Conservation (phyloP, 64 coral and sea anemone genomes). For the Actinia equina region DNA sequence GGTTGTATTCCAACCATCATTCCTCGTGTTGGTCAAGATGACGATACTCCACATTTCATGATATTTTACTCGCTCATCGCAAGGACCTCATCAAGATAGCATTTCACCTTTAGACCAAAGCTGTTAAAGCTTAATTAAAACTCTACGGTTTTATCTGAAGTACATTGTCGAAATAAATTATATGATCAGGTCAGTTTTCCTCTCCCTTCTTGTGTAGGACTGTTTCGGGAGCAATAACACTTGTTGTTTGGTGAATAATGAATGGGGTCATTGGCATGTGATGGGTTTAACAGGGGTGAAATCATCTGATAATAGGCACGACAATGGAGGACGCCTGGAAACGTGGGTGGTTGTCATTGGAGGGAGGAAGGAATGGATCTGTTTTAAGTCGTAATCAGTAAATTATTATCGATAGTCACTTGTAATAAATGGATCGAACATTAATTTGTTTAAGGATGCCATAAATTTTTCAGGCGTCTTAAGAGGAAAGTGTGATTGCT, state of each 20-base stretch:
- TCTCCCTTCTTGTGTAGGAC: not conserved
- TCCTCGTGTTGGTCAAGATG: not conserved
- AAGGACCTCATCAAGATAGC: slow-evolving; percentile 18
- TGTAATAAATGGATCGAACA: too few species aligned
- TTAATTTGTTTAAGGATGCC: not conserved
- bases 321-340: not conserved
- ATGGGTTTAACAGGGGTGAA: not conserved
- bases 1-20: not conserved
- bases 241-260: not conserved
- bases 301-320: not conserved
- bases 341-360: not conserved
- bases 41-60: not conserved
- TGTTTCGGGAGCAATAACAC: not conserved
- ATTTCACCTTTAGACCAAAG: slow-evolving; percentile 29
- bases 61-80: not conserved
- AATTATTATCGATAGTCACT: not conserved
- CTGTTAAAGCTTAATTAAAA: slow-evolving; percentile 38
- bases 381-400: not conserved
- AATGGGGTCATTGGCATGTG: not conserved
- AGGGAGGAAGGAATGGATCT: not conserved
- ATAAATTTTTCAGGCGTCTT: not conserved
- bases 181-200: not conserved
- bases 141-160: not conserved
- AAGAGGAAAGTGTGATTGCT: not conserved
- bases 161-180: not conserved